Evolutionary conservation across 2,888 invertebrate genomes (phyloP).

Genomic region (Plemyria rubiginata): DNA sequence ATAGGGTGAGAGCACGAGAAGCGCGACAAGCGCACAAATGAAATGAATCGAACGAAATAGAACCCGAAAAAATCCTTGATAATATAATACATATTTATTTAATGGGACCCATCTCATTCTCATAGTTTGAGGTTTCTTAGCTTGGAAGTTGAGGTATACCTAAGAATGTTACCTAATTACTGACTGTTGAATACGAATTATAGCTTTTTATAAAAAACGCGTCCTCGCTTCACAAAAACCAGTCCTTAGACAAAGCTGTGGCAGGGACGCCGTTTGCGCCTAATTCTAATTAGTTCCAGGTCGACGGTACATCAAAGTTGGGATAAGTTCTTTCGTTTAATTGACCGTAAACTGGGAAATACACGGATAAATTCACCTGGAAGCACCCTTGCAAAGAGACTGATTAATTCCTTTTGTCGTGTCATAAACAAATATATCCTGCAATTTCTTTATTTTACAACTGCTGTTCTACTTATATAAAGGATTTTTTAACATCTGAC

Average conservation of each 20-base stretch:
- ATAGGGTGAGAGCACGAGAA: conserved; percentile 3
- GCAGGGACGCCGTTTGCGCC: conserved; percentile 61
- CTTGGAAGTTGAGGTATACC: no score
- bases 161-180: no score
- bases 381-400: conserved; percentile 44
- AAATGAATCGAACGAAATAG: background rate
- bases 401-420: conserved; percentile 48
- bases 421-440: background rate
- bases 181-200: no score
- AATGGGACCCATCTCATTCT: no score
- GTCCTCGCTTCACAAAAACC: conserved; percentile 18
- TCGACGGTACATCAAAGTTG: conserved; percentile 72
- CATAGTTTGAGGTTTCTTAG: no score
- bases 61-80: no score
- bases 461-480: background rate
- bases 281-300: conserved; percentile 78
- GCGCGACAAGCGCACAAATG: conserved; percentile 1
- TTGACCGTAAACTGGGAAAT: conserved; percentile 69
- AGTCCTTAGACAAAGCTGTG: conserved; percentile 42
- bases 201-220: background rate
- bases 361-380: conserved; percentile 61
- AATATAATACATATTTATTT: no score
- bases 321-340: conserved; percentile 74
- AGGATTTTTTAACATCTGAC: background rate
- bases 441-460: background rate